Base-by-base conservation (phyloP, 2,113 vertebrate species). In the Grammomys dolichurus region DNA sequence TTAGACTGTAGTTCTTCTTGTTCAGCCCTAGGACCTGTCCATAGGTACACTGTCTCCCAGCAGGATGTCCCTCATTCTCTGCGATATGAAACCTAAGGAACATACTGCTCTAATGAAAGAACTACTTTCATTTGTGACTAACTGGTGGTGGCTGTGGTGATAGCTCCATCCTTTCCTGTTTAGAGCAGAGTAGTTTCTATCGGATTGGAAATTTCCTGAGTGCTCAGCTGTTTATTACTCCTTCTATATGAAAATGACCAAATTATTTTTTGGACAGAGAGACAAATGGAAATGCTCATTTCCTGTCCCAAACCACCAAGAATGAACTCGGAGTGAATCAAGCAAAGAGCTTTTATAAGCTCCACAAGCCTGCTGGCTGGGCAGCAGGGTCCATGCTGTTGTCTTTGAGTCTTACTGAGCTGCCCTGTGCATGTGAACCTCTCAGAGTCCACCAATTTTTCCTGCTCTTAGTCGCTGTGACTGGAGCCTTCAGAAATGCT, bases 21-120 rank as follows among this genome's bases (percentile, higher is more conserved):
- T 93, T 96, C 73, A 96, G 80, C 77, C 90, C 89, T 65, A 89
- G 87, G 90, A 60, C 46, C 77, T 2, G 0, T 67, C 93, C 94
- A 96, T 96, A 91, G 69, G 93, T 94, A 97, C 63, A 98, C 96
- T 97, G 84, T 76, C 94, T 60, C 43, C 93, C 11, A 97, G 94
- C 78, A 90, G 82, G 56, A 87, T 73, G 76, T 88, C 95, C 80
- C 93, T 89, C 60, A 96, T 93, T 54, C 48, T 54, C 43, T 0
- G 0, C 22, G 76, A 93, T 89, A 92, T 95, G 31, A 97, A 97
- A 97, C 96, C 84, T 95, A 96, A 97, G 95, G 97, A 97, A 82
- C 60, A 77, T 69, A 54, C 70, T 88, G 48, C 40, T 94, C 12
- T 75, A 94, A 89, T 0, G 0, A 98, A 95, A 89, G 85, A 46